These are phyloP conservation scores for Morone chrysops DNA, from an alignment of 2,113 vertebrate species.

Conservation along the genomic window DNA sequence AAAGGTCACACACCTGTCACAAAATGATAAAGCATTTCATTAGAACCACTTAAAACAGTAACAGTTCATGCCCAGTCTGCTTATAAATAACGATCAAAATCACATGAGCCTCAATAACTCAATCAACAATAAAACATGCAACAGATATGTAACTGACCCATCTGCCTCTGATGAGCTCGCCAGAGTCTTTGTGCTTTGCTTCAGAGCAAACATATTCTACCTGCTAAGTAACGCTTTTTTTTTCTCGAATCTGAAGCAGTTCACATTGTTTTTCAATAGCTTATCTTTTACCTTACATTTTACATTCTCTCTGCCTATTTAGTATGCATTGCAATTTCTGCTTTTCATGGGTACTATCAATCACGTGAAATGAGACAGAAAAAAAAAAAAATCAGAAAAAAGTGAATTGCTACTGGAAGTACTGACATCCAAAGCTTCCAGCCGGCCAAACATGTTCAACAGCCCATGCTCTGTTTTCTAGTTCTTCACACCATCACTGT, in stretches of 20 bases:
- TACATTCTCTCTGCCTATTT: slow-evolving; percentile 42
- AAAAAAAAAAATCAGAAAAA: slow-evolving; percentile 59
- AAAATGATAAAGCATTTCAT: not conserved
- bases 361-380: slow-evolving; percentile 72
- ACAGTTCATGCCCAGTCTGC: not conserved
- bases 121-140: not conserved
- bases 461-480: slow-evolving; percentile 31
- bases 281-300: slow-evolving; percentile 30
- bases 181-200: not conserved
- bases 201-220: not conserved
- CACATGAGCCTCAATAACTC: not conserved
- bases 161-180: not conserved
- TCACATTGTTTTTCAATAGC: slow-evolving; percentile 20
- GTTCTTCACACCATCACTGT: slow-evolving; percentile 51
- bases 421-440: slow-evolving; percentile 43
- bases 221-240: not conserved
- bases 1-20: slow-evolving; percentile 2
- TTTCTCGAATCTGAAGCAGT: not conserved
- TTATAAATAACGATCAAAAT: not conserved
- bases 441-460: slow-evolving; percentile 49
- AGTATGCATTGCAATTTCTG: slow-evolving; percentile 67
- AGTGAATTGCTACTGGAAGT: slow-evolving; percentile 55
- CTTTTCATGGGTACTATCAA: slow-evolving; percentile 70
- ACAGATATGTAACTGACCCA: slow-evolving; percentile 9
- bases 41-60: not conserved